Evolutionary conservation across 2,888 invertebrate species (phyloP), one percentile per base, ranked within the genome.

Genomic region (Epiperipatus broadwayi): DNA sequence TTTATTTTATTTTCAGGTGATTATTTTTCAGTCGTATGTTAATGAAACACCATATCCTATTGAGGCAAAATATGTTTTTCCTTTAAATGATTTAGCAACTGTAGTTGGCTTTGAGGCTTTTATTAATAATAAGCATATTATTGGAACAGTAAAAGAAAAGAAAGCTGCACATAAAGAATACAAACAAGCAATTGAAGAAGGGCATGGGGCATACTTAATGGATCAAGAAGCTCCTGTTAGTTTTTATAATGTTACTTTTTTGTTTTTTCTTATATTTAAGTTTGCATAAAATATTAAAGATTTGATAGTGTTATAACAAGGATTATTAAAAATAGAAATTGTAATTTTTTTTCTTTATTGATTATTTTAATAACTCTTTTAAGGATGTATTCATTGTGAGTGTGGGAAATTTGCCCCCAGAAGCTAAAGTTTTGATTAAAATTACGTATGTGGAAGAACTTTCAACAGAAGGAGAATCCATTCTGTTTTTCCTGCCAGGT

Each of bases 81-180:
- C 61, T 1, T 50, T 61, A 35, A 55, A 54, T 29, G 59, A 58
- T 16, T 50, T 53, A 45, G 59, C 58, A 10, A 58, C 56, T 7
- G 58, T 61, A 20, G 59, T 58, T 48, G 60, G 58, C 1, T 61
- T 61, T 48, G 61, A 61, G 42, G 61, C 60, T 2, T 60, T 54
- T 47, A 58, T 61, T 42, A 58, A 59, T 43, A 56, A 53, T 29
- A 58, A 58, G 40, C 58, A 60, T 43, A 53, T 61, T 10, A 48
- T 60, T 3, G 60, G 60, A 8, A 51, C 45, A 40, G 56, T 60
- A 37, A 57, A 61, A 43, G 60, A 60, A 47, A 61, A 60, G 42
- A 53, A 58, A 41, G 47, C 46, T 14, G 61, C 60, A 5, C 53
- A 54, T 37, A 46, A 48, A 27, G 58, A 59, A 39, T 61, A 61